These are phyloP conservation scores for Pentalonia nigronervosa DNA, from an alignment of 1,140 invertebrate species.

Conservation along the genomic window DNA sequence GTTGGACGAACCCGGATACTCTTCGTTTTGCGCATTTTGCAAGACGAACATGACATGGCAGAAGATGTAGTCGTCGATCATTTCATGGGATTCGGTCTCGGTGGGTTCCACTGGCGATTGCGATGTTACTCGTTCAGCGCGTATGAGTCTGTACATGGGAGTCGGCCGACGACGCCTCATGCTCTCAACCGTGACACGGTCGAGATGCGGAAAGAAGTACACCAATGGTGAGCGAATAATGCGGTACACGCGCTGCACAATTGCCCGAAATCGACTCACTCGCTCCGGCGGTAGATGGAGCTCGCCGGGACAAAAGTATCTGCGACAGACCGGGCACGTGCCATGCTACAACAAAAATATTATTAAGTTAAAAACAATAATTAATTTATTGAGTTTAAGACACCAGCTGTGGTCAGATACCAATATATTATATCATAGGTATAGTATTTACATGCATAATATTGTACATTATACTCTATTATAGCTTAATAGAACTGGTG, in stretches of 20 bases:
- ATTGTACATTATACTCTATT: no score
- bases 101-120: fast-evolving
- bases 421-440: no score
- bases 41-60: neutral
- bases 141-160: neutral
- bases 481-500: no score
- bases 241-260: neutral
- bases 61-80: neutral
- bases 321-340: neutral
- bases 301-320: neutral
- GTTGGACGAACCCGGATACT: neutral
- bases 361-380: no score
- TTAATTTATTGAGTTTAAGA: no score
- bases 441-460: no score
- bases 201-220: neutral
- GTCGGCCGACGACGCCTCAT: no score
- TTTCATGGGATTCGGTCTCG: no score
- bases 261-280: neutral
- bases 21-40: neutral
- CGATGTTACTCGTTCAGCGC: neutral
- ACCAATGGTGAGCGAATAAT: neutral
- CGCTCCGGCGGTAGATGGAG: neutral
- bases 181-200: fast-evolving
- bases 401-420: no score
- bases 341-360: neutral